phyloP scores from a whole-genome alignment of 2,113 vertebrate genomes.

The Amphilophus citrinellus region DNA sequence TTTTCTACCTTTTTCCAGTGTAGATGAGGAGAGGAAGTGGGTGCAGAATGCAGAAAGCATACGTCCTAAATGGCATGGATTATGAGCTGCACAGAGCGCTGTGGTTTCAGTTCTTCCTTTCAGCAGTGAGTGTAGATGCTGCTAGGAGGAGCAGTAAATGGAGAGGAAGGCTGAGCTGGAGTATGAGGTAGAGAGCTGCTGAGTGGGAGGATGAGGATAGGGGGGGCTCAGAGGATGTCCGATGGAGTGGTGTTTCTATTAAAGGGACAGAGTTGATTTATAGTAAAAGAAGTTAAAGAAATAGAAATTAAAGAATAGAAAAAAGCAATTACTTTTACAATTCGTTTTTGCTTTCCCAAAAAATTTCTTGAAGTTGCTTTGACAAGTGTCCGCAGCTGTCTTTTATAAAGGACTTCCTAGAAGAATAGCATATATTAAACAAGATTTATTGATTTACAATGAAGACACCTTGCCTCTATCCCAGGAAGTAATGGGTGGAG shows the following conservation, averaged over 20 bases:
- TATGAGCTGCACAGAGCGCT: constrained; percentile 35
- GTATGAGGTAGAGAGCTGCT: constrained; percentile 53
- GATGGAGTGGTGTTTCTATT: constrained; percentile 66
- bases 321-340: neutral
- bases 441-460: neutral
- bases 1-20: constrained; percentile 69
- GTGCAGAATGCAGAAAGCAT: constrained; percentile 31
- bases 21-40: constrained; percentile 61
- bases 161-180: constrained; percentile 55
- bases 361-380: neutral
- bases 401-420: neutral
- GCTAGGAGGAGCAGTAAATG: constrained; percentile 63
- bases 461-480: neutral
- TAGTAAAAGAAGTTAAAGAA: neutral
- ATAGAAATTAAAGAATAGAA: neutral
- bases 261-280: constrained; percentile 67
- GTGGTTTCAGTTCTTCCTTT: constrained; percentile 72
- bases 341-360: neutral
- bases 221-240: constrained; percentile 29
- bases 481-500: neutral
- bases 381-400: neutral
- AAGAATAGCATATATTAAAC: neutral
- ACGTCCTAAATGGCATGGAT: constrained; percentile 69
- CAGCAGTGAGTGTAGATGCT: constrained; percentile 60
- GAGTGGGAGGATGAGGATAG: constrained; percentile 62